Evolutionary conservation across 1,140 invertebrate species (phyloP), one percentile per base, ranked within the genome.

Genomic region (Eriocheir sinensis): DNA sequence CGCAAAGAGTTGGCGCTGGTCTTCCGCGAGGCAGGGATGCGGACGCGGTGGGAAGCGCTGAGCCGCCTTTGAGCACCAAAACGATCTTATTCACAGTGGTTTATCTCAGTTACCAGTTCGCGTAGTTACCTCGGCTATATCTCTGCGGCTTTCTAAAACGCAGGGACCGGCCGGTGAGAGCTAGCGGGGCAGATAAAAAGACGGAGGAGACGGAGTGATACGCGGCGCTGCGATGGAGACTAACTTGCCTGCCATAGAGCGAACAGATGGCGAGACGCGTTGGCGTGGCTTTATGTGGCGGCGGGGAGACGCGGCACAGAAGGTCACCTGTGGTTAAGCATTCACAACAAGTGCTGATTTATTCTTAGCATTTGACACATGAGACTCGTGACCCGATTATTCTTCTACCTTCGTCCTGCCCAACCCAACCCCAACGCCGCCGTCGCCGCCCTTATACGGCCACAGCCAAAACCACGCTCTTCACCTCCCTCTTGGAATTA

Each of bases 321-420:
- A 17, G 32, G 41, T 94, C 89, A 94, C 93, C 93, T 94, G 93
- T 91, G 93, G 93, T 94, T 94, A 91, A 44, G 89, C 48, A 94
- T 94, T 94, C 93, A 94, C 32, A 94, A 94, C 93, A 94, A 94
- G 93, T 94, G 93, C 21, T 94, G 89, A 94, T 94, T 94, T 94
- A 94, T 94, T 86, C 38, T 44, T 12, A n/a, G 44, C 38, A 53
- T 53, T 90, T 79, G 36, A 83, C 53, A 86, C 83, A 34, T 34
- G 92, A 93, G 88, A 85, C 85, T 86, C 30, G 60, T 44, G 86
- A 72, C 79, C 9, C 40, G n/a, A 72, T n/a, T 4, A 53, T 53
- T 53, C 48, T 21, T 53, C 48, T 21, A 53, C 48, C 48, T 53
- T 9, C 21, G 48, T 72, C 27, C 60, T 72, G 60, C 27, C 17